Percentiles rank a stretch among this genome's conserved stretches.
phyloP scores from a whole-genome alignment of 1,140 invertebrate species.

The Branchinecta lindahli region DNA sequence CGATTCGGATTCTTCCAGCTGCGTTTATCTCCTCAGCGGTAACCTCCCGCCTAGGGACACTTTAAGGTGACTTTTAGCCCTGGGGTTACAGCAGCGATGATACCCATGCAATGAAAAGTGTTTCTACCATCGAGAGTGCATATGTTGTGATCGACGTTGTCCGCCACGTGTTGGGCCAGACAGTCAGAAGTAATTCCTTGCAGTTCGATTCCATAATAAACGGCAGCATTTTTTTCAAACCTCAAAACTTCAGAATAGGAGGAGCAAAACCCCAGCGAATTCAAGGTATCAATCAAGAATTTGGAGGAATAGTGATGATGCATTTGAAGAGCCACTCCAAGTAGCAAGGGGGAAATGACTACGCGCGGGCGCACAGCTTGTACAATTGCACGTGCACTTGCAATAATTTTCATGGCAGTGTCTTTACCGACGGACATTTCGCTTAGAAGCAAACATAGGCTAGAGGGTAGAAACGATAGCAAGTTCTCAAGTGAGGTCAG shows the following conservation, averaged over 20 bases:
- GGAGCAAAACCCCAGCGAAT: too few relatives aligned
- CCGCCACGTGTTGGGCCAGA: constrained; percentile 3
- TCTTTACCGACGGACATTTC: not conserved
- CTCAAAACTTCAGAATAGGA: constrained; percentile 12
- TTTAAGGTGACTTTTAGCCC: too few relatives aligned
- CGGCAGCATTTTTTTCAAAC: constrained; percentile 16
- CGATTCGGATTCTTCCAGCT: too few relatives aligned
- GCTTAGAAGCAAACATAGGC: not conserved
- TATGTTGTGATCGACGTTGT: constrained; percentile 24
- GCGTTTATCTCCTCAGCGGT: too few relatives aligned
- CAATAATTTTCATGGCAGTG: not conserved
- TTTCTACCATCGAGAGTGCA: constrained; percentile 22
- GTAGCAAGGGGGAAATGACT: too few relatives aligned
- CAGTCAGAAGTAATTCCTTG: not conserved
- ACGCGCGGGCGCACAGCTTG: not conserved
- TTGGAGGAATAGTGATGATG: not conserved
- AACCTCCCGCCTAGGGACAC: too few relatives aligned
- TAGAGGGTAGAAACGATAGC: too few relatives aligned
- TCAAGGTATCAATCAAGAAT: constrained; percentile 11
- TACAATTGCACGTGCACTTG: not conserved
- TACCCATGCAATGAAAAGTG: constrained; percentile 20
- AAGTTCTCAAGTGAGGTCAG: too few relatives aligned
- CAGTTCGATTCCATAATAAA: not conserved
- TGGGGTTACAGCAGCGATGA: not conserved
- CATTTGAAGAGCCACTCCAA: constrained; percentile 7